Percentiles rank a stretch among this genome's conserved stretches.
phyloP scores from a whole-genome alignment of 1,140 invertebrate species.

The Brachionus rotundiformis region DNA sequence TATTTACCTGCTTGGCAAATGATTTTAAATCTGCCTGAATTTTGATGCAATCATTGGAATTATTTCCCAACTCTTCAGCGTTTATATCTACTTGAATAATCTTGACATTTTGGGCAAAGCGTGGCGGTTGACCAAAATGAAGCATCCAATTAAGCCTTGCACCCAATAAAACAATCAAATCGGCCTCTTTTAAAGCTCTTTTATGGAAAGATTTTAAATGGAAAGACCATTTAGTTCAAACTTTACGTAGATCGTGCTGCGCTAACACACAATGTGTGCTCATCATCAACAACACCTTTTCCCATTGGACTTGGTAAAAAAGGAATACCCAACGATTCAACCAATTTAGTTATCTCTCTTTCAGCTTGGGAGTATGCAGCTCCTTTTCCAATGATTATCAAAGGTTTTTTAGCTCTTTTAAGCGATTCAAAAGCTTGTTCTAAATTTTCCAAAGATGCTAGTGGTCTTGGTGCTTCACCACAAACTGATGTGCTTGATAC shows the following conservation, averaged over 20 bases:
- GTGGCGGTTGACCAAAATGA: slow-evolving; percentile 86
- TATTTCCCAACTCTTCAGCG: slow-evolving; percentile 88
- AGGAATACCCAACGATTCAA: slow-evolving; percentile 75
- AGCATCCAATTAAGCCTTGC: slow-evolving; percentile 95
- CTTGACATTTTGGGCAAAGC: slow-evolving; percentile 79
- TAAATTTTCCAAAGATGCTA: slow-evolving; percentile 72
- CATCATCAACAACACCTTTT: slow-evolving; percentile 87
- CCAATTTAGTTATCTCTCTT: slow-evolving; percentile 70
- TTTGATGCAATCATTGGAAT: slow-evolving; percentile 72
- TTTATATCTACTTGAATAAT: slow-evolving; percentile 87
- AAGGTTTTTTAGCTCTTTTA: slow-evolving; percentile 73
- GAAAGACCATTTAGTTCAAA: slow-evolving; percentile 13
- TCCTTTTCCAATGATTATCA: slow-evolving; percentile 90
- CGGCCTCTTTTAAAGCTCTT: slow-evolving; percentile 78
- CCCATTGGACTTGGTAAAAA: slow-evolving; percentile 94
- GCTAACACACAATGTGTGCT: slow-evolving; percentile 74
- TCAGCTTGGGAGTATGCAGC: slow-evolving; percentile 81
- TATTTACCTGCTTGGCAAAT: slow-evolving; percentile 69
- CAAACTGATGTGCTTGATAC: slow-evolving; percentile 35
- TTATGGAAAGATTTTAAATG: not conserved
- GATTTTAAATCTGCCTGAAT: slow-evolving; percentile 78
- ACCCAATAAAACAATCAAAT: slow-evolving; percentile 83
- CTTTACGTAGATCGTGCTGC: slow-evolving; percentile 75
- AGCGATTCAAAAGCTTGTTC: slow-evolving; percentile 73
- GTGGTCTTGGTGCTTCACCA: slow-evolving; percentile 70